Percentiles rank a stretch among this genome's conserved stretches.
Conservation (phyloP, 2,113 vertebrate genomes). For the Mesoclemmys tuberculata region DNA sequence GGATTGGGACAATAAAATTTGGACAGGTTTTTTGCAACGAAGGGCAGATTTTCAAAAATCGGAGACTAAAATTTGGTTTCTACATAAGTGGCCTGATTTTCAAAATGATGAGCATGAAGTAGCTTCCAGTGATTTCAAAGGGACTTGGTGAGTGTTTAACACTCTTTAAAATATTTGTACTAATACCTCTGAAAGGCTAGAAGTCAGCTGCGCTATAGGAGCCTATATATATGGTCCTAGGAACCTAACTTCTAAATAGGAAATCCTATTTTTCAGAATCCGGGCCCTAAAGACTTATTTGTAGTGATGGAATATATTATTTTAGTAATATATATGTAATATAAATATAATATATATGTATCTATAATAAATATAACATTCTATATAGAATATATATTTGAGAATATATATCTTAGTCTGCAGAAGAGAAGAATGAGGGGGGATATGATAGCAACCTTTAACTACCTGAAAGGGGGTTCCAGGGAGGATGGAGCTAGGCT, state of each 20-base stretch:
- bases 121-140: rapidly evolving
- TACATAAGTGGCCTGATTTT: background rate
- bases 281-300: background rate
- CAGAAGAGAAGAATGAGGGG: too few relatives aligned
- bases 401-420: too few relatives aligned
- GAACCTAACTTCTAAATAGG: background rate
- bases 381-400: too few relatives aligned
- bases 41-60: background rate
- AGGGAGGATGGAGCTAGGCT: too few relatives aligned
- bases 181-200: background rate
- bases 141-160: rapidly evolving
- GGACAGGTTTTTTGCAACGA: background rate
- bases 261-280: background rate
- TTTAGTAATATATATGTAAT: too few relatives aligned
- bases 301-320: background rate
- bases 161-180: background rate
- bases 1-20: background rate
- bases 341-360: too few relatives aligned
- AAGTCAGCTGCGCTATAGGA: background rate
- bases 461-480: too few relatives aligned
- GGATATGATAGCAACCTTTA: too few relatives aligned
- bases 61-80: rapidly evolving
- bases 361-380: too few relatives aligned
- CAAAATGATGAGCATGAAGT: background rate
- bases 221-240: rapidly evolving